phyloP scores from a whole-genome alignment of 2,113 vertebrate species.

The Hyla sarda region DNA sequence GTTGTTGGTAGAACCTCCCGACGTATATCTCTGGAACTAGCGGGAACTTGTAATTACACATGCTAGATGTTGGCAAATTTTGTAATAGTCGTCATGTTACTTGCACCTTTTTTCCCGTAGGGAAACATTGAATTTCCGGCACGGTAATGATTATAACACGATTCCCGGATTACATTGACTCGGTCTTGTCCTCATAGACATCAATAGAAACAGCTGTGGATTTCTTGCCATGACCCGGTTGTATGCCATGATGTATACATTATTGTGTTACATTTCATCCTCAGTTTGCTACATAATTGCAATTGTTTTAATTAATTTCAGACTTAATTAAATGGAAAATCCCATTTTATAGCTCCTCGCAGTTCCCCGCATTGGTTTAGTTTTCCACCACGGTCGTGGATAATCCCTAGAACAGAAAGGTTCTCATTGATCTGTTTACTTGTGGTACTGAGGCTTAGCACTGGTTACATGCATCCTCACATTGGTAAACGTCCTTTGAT shows the following conservation, averaged over 20 bases:
- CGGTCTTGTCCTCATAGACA: background rate
- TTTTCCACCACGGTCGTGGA: background rate
- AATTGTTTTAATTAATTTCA: background rate
- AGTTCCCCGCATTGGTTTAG: background rate
- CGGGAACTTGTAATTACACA: no score
- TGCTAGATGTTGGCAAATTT: no score
- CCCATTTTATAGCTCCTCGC: background rate
- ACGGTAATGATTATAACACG: background rate
- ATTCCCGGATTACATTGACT: background rate
- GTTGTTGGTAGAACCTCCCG: no score
- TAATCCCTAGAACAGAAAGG: slow-evolving; percentile 27
- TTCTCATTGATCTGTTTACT: slow-evolving; percentile 43
- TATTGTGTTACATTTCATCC: no score
- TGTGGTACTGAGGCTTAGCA: slow-evolving; percentile 31
- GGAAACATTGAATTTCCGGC: background rate
- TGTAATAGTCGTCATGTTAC: no score
- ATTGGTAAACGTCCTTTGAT: slow-evolving; percentile 26
- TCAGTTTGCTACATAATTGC: no score
- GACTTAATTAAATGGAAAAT: slow-evolving; percentile 18
- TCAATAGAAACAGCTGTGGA: background rate
- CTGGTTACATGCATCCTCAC: slow-evolving; percentile 36
- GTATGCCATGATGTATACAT: no score
- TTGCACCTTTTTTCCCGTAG: no score
- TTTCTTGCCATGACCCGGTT: no score
- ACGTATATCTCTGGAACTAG: no score